Percentiles rank a stretch among this genome's conserved stretches.
These are phyloP conservation scores for Melanotus villosus DNA, from an alignment of 2,888 invertebrate genomes.

Conservation along the genomic window DNA sequence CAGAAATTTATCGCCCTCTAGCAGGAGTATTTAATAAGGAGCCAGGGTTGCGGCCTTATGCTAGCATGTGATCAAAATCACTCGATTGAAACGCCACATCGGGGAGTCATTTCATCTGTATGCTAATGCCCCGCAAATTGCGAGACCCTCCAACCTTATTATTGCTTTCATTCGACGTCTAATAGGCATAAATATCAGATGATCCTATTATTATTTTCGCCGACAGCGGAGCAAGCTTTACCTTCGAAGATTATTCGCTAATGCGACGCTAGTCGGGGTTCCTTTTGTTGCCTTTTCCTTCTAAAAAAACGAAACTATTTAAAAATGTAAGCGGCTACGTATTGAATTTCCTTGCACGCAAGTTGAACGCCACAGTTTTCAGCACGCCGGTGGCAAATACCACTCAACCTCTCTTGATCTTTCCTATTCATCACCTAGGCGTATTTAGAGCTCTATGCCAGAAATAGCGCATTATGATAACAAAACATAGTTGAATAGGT, in stretches of 20 bases:
- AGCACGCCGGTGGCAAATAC: background rate
- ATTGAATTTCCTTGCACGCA: background rate
- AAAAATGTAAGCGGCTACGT: slow-evolving; percentile 17
- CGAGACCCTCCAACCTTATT: slow-evolving; percentile 48
- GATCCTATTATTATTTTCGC: slow-evolving; percentile 46
- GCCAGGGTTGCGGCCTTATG: slow-evolving; percentile 32
- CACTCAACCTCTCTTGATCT: slow-evolving; percentile 5
- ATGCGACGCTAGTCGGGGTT: slow-evolving; percentile 9
- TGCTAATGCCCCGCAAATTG: slow-evolving; percentile 53
- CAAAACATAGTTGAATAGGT: slow-evolving; percentile 19
- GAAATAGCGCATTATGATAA: slow-evolving; percentile 19
- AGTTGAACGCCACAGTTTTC: background rate
- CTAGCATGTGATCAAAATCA: slow-evolving; percentile 46
- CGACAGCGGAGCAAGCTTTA: slow-evolving; percentile 34
- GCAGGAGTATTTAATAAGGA: slow-evolving; percentile 37
- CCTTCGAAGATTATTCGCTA: slow-evolving; percentile 24
- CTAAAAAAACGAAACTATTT: slow-evolving; percentile 14
- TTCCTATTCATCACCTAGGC: slow-evolving; percentile 2
- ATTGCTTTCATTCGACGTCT: slow-evolving; percentile 51
- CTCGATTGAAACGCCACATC: slow-evolving; percentile 44
- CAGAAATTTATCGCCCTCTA: slow-evolving; percentile 20
- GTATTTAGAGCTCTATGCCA: slow-evolving; percentile 1
- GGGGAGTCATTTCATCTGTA: slow-evolving; percentile 53
- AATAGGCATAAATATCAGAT: slow-evolving; percentile 49
- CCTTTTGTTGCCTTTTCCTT: background rate